Evolutionary conservation across 2,797 vertebrate genomes (phyloP), one percentile per base, ranked within the genome.

Genomic region (Sebastiscus tertius): DNA sequence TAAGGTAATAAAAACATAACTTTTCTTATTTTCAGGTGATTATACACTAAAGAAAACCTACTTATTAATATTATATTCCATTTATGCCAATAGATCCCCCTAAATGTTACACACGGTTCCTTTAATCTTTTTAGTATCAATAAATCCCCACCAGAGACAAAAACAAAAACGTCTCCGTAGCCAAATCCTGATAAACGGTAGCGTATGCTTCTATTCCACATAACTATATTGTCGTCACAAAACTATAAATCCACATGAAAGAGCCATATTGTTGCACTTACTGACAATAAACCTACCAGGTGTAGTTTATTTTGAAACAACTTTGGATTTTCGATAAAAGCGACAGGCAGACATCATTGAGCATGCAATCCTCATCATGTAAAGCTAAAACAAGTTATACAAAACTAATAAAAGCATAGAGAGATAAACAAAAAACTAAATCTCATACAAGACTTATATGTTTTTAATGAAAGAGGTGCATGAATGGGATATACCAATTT

Each of bases 401-500:
- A 62, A 58, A 46, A 34, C 1, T 16, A 55, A 56, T 42, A 18
- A 69, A 74, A 60, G 11, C 34, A 61, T 16, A 20, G 24, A 61
- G 14, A 9, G 20, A 60, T 20, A 36, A 52, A 61, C 16, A 24
- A 31, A 69, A 56, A 31, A 2, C 8, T 10, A 36, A 20, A 18
- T 16, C 13, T 29, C 11, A 29, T 1, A 60, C 2, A 24, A 34
- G n/a, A 39, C 10, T 6, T 13, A 39, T 31, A 10, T 49, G 4
- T 42, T 58, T 39, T 39, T 61, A 49, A 72, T 12, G 4, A 2
- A 55, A 36, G 8, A 36, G 1, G 39, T 29, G 39, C 6, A 49
- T 75, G 54, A 79, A 20, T 58, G 71, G 52, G 26, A 75, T 46
- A 72, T 75, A 18, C 42, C 18, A 46, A 46, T 46, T 46, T 46